Base-by-base conservation (phyloP, 2,888 invertebrate species). In the Bellardia pandia region DNA sequence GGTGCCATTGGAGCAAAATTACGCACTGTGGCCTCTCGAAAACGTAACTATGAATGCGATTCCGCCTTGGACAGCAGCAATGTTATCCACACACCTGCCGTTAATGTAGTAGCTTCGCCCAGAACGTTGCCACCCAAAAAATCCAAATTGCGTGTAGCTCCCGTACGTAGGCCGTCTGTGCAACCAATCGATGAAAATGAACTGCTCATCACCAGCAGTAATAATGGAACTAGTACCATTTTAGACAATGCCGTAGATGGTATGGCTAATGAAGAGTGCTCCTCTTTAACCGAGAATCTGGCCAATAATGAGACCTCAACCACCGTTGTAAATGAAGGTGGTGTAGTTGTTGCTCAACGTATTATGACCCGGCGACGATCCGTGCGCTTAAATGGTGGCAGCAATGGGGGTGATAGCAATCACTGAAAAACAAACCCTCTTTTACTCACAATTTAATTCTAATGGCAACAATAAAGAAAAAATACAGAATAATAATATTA, bases 91-190 rank as follows among this genome's bases (percentile, higher is more conserved):
- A 66, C 60, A 60, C 72, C 86, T 37, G 42, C 53, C 51, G 58
- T 81, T 7, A 75, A 83, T 69, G n/a, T 86, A 11, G 91, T 89
- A 81, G 89, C 68, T 85, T 85, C 91, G 11, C 93, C 93, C 4
- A 89, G 92, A n/a, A 92, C 90, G 13, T 85, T 92, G 75, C 92
- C 92, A 72, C 92, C 92, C 37, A 92, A 92, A 69, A 92, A 92
- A 88, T 92, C 93, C 0, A 92, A 92, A 81, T 81, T 92, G 51
- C 90, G 92, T 14, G 89, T 91, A 6, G 62, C 91, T 13, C 75
- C 90, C 7, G 86, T 90, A 6, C 89, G 90, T 30, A 90, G 92
- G 6, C 89, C 88, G 53, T 91, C 92, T 2, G 62, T 89, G 66
- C 88, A 88, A 82, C 74, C 88, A 13, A 78, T 85, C 30, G 90